phyloP scores from a whole-genome alignment of 2,888 invertebrate genomes.

The Nezara viridula region DNA sequence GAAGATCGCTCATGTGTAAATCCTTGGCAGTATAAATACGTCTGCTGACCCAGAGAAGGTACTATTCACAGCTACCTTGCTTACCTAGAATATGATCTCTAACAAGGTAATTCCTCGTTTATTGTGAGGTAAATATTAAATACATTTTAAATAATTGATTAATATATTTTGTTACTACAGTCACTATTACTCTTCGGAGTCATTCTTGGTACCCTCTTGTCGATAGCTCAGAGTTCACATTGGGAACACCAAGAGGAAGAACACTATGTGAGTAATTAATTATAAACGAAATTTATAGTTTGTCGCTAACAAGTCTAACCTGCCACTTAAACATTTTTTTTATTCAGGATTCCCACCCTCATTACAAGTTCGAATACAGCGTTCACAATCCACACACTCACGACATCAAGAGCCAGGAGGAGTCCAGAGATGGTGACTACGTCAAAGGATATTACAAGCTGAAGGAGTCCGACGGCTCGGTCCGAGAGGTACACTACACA shows the following conservation, averaged over 20 bases:
- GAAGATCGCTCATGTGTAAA: background rate
- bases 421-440: too few relatives aligned
- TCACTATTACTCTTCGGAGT: too few relatives aligned
- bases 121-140: background rate
- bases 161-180: background rate
- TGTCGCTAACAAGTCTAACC: too few relatives aligned
- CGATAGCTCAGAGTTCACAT: too few relatives aligned
- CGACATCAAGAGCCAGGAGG: background rate
- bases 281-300: too few relatives aligned
- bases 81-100: background rate
- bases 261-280: too few relatives aligned
- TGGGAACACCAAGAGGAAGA: too few relatives aligned
- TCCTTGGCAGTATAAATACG: background rate
- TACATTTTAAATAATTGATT: background rate
- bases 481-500: too few relatives aligned
- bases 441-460: background rate
- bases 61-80: background rate
- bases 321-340: too few relatives aligned
- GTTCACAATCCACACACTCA: constrained; percentile 44
- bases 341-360: background rate
- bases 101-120: too few relatives aligned
- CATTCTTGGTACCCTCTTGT: too few relatives aligned
- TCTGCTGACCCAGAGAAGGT: background rate
- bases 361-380: constrained; percentile 49
- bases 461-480: background rate